Conservation (phyloP, 2,797 vertebrate species). For the Eulemur mongoz region DNA sequence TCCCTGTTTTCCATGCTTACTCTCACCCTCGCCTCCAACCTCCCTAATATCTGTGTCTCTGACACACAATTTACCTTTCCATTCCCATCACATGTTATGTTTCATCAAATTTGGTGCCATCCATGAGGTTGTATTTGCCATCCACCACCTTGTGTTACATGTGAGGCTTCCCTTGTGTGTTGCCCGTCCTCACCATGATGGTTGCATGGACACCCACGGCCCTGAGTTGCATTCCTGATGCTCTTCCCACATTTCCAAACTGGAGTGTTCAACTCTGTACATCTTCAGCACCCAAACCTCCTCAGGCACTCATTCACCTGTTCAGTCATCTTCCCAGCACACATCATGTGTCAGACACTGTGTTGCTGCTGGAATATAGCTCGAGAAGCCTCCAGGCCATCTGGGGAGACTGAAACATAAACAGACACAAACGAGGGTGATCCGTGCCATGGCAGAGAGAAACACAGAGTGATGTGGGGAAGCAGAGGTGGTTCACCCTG, state of each 20-base stretch:
- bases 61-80: background rate
- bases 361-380: background rate
- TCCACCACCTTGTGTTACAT: background rate
- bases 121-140: background rate
- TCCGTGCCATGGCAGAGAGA: background rate
- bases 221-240: background rate
- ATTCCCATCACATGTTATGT: background rate
- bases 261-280: background rate
- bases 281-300: background rate
- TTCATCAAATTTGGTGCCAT: background rate
- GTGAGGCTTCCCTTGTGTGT: background rate
- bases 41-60: background rate
- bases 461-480: background rate
- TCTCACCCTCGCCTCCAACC: background rate
- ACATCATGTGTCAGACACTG: background rate
- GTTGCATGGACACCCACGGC: background rate
- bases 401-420: background rate
- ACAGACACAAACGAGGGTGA: background rate
- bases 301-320: background rate
- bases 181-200: background rate
- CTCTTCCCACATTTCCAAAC: background rate
- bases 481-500: background rate
- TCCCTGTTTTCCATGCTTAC: background rate
- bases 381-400: background rate
- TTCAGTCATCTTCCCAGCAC: background rate